Evolutionary conservation across 2,888 invertebrate species (phyloP).

Genomic region (Nemotelus nigrinus): DNA sequence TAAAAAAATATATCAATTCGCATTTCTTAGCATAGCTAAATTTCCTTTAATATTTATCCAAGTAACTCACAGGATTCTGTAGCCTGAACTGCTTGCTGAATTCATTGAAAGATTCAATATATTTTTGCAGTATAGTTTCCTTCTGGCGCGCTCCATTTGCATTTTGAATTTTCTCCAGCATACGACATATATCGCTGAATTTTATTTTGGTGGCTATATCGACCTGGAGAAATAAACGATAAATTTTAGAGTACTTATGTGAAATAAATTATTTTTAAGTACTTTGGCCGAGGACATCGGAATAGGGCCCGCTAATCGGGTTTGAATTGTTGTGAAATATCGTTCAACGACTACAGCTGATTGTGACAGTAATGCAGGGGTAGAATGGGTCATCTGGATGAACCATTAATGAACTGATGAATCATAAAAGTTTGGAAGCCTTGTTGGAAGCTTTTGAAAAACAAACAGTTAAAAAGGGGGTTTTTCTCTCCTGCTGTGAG

Average conservation of each 20-base stretch:
- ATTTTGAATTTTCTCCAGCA: conserved; percentile 58
- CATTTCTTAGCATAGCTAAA: no score
- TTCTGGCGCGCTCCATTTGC: conserved; percentile 55
- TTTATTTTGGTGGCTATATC: conserved; percentile 60
- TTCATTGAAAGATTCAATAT: conserved; percentile 59
- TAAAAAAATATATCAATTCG: conserved; percentile 54
- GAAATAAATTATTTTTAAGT: background rate
- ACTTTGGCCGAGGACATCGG: conserved; percentile 10
- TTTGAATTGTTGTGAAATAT: conserved; percentile 27
- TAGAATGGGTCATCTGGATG: no score
- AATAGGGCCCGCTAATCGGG: background rate
- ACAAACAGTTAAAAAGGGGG: no score
- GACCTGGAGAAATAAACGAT: conserved; percentile 54
- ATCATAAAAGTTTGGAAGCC: no score
- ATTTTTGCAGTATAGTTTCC: conserved; percentile 57
- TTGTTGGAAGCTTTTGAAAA: no score
- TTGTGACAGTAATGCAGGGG: no score
- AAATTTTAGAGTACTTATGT: no score
- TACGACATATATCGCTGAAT: conserved; percentile 59
- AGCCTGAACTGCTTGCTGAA: conserved; percentile 57
- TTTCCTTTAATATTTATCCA: no score
- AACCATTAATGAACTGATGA: no score
- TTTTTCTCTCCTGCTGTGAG: no score
- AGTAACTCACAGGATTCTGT: conserved; percentile 11
- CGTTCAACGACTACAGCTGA: no score